Base-by-base conservation (phyloP, 2,797 vertebrate genomes). In the Lagodon rhomboides region DNA sequence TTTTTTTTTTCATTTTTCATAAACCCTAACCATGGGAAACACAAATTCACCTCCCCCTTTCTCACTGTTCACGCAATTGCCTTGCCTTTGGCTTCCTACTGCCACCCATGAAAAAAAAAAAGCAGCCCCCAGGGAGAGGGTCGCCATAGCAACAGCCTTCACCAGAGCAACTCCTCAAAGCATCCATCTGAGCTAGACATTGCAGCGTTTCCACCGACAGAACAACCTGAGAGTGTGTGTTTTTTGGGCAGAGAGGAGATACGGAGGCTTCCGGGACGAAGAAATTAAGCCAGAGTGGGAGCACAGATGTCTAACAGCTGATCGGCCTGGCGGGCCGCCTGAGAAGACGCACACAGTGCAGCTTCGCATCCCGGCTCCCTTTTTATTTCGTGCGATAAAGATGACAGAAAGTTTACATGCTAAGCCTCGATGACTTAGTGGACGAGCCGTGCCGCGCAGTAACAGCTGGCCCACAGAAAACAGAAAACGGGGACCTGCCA, bases 81-180 rank as follows among this genome's bases (percentile, higher is more conserved):
- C 89, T 90, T 87, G 75, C 86, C 90, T 94, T 93, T 93, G 94
- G 93, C 92, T 92, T 91, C 89, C 91, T 87, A 91, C 90, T 89
- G 91, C 89, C 92, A 94, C 92, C 92, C 87, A 91, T 94, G 89
- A 80, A 65, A 69, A 77, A 88, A 88, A 91, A 88, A 87, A 72
- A 67, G 55, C 86, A 88, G 84, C 92, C 95, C 92, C 90, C 60
- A 47, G 93, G 91, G 94, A 93, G 91, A 93, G 77, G 86, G 93
- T 95, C 67, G 54, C 93, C 94, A 95, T 96, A 89, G 95, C 92
- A 95, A 96, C 95, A 91, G 90, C 83, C 87, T 93, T 95, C 84
- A 85, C 90, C 85, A 85, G 88, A 91, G 92, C 93, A 89, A 90
- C 91, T 93, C 85, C 78, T 93, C 88, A 91, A 91, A 93, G 91